These are phyloP conservation scores for Globodera rostochiensis DNA, from an alignment of 1,140 invertebrate genomes.

Conservation along the genomic window DNA sequence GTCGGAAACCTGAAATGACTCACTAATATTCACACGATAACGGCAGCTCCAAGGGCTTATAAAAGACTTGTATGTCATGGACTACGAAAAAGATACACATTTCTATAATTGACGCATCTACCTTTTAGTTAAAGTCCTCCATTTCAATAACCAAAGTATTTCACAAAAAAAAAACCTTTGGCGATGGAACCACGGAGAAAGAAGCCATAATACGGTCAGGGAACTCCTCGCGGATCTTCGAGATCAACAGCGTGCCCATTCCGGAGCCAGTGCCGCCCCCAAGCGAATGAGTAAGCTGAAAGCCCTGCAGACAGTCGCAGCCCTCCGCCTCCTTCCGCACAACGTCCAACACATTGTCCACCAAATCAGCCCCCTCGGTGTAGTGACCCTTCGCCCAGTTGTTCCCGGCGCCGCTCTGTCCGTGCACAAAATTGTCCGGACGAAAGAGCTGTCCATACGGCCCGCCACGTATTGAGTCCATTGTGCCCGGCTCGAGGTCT, in stretches of 20 bases:
- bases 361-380: slow-evolving; percentile 86
- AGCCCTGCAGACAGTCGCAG: slow-evolving; percentile 70
- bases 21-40: too few relatives aligned
- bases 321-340: slow-evolving; percentile 84
- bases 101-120: too few relatives aligned
- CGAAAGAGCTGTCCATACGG: slow-evolving; percentile 80
- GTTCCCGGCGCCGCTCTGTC: slow-evolving; percentile 75
- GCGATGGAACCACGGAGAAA: slow-evolving; percentile 86
- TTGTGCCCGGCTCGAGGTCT: slow-evolving; percentile 85
- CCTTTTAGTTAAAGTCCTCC: too few relatives aligned
- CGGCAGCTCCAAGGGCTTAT: not conserved
- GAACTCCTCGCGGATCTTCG: slow-evolving; percentile 72
- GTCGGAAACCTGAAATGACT: slow-evolving; percentile 70
- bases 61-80: not conserved
- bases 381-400: slow-evolving; percentile 87
- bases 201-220: slow-evolving; percentile 84
- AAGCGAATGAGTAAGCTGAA: slow-evolving; percentile 69
- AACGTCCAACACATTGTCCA: slow-evolving; percentile 83
- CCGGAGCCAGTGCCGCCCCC: slow-evolving; percentile 70
- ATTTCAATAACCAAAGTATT: too few relatives aligned
- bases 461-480: slow-evolving; percentile 86
- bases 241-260: slow-evolving; percentile 71
- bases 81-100: not conserved
- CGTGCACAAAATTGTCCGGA: slow-evolving; percentile 86
- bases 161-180: slow-evolving; percentile 70